A percentile compares a stretch with the other conserved stretches of the same genome.
Evolutionary conservation across 2,888 invertebrate species (phyloP).

Genomic region (Biston stratarius): DNA sequence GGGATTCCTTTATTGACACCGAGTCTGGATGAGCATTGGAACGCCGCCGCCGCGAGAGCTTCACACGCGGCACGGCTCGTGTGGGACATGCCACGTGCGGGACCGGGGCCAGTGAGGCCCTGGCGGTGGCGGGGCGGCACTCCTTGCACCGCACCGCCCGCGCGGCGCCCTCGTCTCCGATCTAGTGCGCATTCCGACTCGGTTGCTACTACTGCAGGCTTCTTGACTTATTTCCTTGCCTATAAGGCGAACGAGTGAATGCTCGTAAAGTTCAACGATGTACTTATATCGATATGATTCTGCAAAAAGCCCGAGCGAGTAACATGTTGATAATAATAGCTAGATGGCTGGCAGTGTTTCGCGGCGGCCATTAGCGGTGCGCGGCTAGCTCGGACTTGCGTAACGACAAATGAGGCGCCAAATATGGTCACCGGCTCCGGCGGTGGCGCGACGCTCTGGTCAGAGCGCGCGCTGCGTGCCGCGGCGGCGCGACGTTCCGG

Average conservation of each 20-base stretch:
- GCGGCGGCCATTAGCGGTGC: background rate
- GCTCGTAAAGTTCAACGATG: constrained; percentile 27
- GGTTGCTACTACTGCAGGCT: background rate
- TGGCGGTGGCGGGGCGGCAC: too few relatives aligned
- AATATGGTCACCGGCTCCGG: constrained; percentile 9
- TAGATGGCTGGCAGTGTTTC: background rate
- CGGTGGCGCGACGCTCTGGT: background rate
- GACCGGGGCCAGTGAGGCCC: too few relatives aligned
- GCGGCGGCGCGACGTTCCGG: background rate
- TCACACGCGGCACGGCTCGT: too few relatives aligned
- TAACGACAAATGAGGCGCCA: constrained; percentile 31
- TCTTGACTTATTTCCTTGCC: background rate
- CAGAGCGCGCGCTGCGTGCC: constrained; percentile 1
- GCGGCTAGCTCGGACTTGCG: constrained; percentile 13
- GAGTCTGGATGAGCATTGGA: too few relatives aligned
- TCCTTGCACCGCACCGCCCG: too few relatives aligned
- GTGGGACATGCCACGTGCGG: too few relatives aligned
- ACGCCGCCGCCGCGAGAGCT: too few relatives aligned
- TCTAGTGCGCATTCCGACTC: constrained; percentile 4
- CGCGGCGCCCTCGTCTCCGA: too few relatives aligned
- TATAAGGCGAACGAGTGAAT: constrained; percentile 7
- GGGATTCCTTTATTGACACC: too few relatives aligned
- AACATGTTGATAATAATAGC: constrained; percentile 17
- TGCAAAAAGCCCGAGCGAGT: constrained; percentile 19
- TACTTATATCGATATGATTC: constrained; percentile 22